These are phyloP conservation scores for Papilio protenor DNA, from an alignment of 2,888 invertebrate species.

Conservation along the genomic window DNA sequence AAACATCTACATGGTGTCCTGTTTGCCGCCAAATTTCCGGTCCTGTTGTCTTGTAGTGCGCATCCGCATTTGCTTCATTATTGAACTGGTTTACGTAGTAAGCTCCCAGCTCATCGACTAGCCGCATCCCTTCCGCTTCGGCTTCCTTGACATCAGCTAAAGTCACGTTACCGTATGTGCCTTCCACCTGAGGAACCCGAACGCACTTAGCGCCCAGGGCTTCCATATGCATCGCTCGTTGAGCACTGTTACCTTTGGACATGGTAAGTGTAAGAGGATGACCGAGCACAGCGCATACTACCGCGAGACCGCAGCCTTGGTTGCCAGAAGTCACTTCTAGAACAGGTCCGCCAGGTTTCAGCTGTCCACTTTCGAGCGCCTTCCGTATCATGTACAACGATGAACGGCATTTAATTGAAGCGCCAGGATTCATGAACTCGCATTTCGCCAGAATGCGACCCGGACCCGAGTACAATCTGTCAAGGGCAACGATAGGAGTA, in stretches of 20 bases:
- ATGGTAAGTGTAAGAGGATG: conserved; percentile 76
- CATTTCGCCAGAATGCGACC: conserved; percentile 78
- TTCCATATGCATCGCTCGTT: conserved; percentile 78
- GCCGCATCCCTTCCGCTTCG: conserved; percentile 65
- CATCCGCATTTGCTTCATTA: conserved; percentile 65
- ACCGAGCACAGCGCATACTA: conserved; percentile 74
- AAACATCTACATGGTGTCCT: conserved; percentile 73
- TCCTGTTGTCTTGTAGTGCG: conserved; percentile 76
- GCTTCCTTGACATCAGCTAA: conserved; percentile 71
- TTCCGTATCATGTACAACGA: conserved; percentile 71
- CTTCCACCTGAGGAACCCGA: conserved; percentile 76
- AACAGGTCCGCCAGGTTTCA: conserved; percentile 69
- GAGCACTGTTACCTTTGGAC: conserved; percentile 77
- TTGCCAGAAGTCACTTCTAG: conserved; percentile 78
- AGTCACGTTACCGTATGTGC: conserved; percentile 76
- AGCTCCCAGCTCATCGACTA: conserved; percentile 67
- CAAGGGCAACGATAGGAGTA: conserved; percentile 77
- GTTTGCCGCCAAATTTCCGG: conserved; percentile 80
- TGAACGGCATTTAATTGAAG: conserved; percentile 76
- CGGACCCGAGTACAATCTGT: conserved; percentile 72
- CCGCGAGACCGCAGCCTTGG: conserved; percentile 77
- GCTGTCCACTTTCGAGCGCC: conserved; percentile 63
- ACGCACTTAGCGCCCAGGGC: conserved; percentile 76
- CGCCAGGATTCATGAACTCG: conserved; percentile 80
- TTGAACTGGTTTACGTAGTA: conserved; percentile 76